These are phyloP conservation scores for Callospermophilus lateralis DNA, from an alignment of 2,113 vertebrate species.

Conservation along the genomic window DNA sequence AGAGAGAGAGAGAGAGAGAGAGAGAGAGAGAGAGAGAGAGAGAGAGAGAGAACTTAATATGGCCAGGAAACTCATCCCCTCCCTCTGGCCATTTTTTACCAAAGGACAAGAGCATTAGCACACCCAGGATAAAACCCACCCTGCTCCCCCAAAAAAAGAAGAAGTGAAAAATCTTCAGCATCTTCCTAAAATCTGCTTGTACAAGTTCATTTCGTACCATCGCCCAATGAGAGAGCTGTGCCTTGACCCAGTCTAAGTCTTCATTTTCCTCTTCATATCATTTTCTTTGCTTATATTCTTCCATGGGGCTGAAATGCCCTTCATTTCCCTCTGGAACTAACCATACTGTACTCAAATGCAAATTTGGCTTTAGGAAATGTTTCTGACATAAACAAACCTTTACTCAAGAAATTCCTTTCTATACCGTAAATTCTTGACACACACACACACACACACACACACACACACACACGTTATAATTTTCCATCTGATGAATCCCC, in stretches of 20 bases:
- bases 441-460: too few relatives aligned
- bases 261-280: not conserved
- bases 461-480: too few relatives aligned
- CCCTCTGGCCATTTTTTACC: not conserved
- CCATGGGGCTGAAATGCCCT: fast-evolving
- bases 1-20: too few relatives aligned
- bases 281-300: not conserved
- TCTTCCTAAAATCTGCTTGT: too few relatives aligned
- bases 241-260: not conserved
- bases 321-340: too few relatives aligned
- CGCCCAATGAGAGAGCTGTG: fast-evolving
- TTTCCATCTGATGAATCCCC: not conserved
- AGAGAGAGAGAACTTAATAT: too few relatives aligned
- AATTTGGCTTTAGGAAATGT: not conserved
- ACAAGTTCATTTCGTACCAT: not conserved
- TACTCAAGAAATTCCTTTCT: not conserved
- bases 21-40: too few relatives aligned
- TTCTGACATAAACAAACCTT: not conserved
- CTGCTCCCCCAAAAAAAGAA: not conserved
- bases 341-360: fast-evolving
- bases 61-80: too few relatives aligned
- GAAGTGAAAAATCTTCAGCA: not conserved
- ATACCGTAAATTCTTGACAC: not conserved
- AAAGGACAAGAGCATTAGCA: not conserved
- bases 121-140: too few relatives aligned